Conservation (phyloP, 2,797 vertebrate species). For the Emydoidea blandingii region DNA sequence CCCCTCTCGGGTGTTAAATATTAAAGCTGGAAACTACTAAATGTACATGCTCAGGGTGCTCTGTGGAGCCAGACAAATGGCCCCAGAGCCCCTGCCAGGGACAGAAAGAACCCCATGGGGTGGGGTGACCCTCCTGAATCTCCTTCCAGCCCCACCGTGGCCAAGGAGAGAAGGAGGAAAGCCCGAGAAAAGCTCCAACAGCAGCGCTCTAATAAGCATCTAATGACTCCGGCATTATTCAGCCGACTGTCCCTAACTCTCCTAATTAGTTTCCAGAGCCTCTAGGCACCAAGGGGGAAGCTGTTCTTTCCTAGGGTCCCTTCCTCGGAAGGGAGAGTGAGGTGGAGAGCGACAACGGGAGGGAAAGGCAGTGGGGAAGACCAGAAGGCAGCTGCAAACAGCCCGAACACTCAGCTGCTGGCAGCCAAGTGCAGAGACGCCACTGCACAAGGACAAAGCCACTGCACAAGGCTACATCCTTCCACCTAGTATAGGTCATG, state of each 20-base stretch:
- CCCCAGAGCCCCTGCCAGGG: neutral
- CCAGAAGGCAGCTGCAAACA: neutral
- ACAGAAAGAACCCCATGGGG: neutral
- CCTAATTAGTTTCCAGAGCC: neutral
- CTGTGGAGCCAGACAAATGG: no score
- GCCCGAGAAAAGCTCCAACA: neutral
- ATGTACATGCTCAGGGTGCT: no score
- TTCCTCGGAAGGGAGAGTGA: no score
- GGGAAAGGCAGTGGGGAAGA: neutral
- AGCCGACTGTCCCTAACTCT: neutral
- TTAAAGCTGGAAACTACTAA: no score
- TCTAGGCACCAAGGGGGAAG: neutral
- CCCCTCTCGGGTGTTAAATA: no score
- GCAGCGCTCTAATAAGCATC: rapidly evolving
- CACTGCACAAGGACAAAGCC: no score
- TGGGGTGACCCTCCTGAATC: neutral
- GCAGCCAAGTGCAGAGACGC: neutral
- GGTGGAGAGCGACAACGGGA: neutral
- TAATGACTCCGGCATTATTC: neutral
- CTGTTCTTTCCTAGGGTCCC: rapidly evolving
- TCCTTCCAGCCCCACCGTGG: rapidly evolving
- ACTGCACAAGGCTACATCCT: neutral
- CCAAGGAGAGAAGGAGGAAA: neutral
- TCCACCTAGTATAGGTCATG: neutral
- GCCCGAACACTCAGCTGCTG: neutral